Conservation (phyloP, 2,888 invertebrate genomes). For the Metallyticus violacea region DNA sequence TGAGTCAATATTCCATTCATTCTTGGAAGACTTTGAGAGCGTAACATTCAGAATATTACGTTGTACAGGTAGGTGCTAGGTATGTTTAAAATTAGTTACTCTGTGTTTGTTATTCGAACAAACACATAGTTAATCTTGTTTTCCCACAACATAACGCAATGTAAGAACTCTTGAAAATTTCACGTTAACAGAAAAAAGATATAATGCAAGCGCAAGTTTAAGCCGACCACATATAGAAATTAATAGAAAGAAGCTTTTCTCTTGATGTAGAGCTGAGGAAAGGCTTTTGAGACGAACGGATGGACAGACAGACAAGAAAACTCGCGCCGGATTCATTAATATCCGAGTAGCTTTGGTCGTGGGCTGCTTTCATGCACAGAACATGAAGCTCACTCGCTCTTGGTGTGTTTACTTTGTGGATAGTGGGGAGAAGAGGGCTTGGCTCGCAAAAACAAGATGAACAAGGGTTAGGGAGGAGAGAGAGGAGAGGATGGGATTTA, state of each 20-base stretch:
- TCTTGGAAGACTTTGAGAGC: no score
- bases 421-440: not conserved
- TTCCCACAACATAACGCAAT: no score
- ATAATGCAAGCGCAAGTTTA: not conserved
- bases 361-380: constrained; percentile 7
- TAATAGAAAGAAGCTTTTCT: not conserved
- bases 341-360: constrained; percentile 8
- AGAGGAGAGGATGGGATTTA: not conserved
- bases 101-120: no score
- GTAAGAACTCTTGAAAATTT: no score
- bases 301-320: constrained; percentile 3
- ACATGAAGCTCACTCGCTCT: not conserved
- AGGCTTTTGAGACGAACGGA: not conserved
- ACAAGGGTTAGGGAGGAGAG: not conserved
- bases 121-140: no score
- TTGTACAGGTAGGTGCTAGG: no score
- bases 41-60: no score
- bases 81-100: no score
- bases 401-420: constrained; percentile 17
- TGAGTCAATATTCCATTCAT: no score
- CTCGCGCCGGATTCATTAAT: constrained; percentile 19
- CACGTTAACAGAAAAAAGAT: no score
- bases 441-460: constrained; percentile 3
- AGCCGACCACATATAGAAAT: not conserved
- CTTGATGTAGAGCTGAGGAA: not conserved